These are phyloP conservation scores for Paralichthys olivaceus DNA, from an alignment of 2,113 vertebrate genomes.

Conservation along the genomic window DNA sequence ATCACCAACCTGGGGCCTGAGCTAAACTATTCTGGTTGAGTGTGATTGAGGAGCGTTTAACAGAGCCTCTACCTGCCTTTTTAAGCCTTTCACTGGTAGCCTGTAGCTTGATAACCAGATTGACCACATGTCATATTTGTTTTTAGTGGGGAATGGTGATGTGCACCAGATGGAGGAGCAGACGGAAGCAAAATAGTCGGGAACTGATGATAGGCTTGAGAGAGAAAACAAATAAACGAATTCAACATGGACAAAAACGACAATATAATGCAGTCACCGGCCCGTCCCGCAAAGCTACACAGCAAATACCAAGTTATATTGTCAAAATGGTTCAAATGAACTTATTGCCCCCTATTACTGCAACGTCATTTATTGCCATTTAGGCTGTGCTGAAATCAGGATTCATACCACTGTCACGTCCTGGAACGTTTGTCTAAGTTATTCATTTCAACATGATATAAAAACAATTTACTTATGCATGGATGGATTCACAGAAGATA, in stretches of 20 bases:
- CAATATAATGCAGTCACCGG: neutral
- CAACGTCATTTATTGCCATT: neutral
- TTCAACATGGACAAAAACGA: neutral
- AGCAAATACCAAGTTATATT: neutral
- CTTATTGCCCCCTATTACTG: neutral
- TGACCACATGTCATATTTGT: neutral
- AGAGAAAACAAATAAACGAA: slow-evolving; percentile 25
- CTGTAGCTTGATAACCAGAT: neutral
- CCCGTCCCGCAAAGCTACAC: neutral
- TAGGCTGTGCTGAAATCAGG: slow-evolving; percentile 17
- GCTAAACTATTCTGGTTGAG: neutral
- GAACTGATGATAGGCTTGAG: slow-evolving; percentile 3
- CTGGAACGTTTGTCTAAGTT: slow-evolving; percentile 1
- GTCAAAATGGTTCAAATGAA: neutral
- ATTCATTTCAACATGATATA: slow-evolving; percentile 34
- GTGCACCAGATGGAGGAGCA: slow-evolving; percentile 19
- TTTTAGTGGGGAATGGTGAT: neutral
- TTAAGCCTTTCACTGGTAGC: neutral
- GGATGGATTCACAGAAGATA: slow-evolving; percentile 39
- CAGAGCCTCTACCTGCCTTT: neutral
- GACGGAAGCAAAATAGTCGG: neutral
- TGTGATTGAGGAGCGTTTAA: neutral
- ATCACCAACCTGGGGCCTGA: neutral
- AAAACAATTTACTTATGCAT: slow-evolving; percentile 44
- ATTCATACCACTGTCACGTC: slow-evolving; percentile 39